Conservation (phyloP, 92 coral and sea anemone species). For the Porites evermanni region DNA sequence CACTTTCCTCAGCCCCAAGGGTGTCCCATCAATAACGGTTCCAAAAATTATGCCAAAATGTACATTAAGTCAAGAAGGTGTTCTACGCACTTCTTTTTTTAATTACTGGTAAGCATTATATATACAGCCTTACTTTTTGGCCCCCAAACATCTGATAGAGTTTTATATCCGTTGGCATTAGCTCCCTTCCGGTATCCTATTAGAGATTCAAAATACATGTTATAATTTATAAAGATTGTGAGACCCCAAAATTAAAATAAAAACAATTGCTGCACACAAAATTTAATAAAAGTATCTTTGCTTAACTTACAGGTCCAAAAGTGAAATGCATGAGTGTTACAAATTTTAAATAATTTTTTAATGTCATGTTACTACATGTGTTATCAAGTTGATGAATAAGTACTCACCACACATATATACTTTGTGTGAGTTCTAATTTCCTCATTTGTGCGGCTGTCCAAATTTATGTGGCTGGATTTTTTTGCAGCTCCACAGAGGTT, state of each 20-base stretch:
- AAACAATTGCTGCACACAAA: not conserved
- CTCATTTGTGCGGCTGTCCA: conserved; percentile 84
- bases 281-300: too few relatives aligned
- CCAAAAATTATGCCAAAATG: too few relatives aligned
- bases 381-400: too few relatives aligned
- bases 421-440: conserved; percentile 86
- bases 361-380: too few relatives aligned
- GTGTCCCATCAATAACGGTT: too few relatives aligned
- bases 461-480: conserved; percentile 80
- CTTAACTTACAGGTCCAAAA: too few relatives aligned
- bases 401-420: conserved; percentile 88
- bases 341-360: too few relatives aligned
- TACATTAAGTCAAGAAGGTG: too few relatives aligned
- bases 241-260: not conserved
- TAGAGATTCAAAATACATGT: not conserved
- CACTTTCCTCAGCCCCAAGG: too few relatives aligned
- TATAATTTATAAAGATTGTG: not conserved
- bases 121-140: conserved; percentile 66
- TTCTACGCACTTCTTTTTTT: too few relatives aligned
- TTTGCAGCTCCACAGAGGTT: conserved; percentile 86
- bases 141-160: conserved; percentile 96
- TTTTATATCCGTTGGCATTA: conserved; percentile 94
- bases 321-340: too few relatives aligned
- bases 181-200: conserved; percentile 94
- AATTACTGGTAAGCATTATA: too few relatives aligned